Conservation (phyloP, 2,797 vertebrate species). For the Spinus olivaceus region DNA sequence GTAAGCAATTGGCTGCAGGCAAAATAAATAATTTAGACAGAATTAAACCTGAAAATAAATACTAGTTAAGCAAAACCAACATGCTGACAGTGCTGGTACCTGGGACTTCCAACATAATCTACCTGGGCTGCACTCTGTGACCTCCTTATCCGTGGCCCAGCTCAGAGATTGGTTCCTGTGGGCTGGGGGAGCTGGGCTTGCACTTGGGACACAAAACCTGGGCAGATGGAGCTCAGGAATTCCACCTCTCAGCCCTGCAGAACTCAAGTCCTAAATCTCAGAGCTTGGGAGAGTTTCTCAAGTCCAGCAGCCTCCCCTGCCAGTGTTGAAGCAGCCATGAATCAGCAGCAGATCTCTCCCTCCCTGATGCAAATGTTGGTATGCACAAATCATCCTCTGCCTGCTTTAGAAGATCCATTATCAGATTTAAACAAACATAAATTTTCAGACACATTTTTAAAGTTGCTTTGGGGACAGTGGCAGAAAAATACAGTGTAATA, state of each 20-base stretch:
- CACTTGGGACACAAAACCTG: neutral
- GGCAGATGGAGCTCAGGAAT: neutral
- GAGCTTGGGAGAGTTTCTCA: neutral
- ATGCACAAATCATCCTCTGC: neutral
- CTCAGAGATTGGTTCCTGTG: neutral
- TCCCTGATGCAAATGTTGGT: neutral
- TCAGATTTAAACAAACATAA: neutral
- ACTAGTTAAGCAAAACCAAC: neutral
- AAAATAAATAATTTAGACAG: neutral
- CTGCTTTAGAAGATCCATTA: neutral
- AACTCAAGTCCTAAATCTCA: neutral
- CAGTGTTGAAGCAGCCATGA: neutral
- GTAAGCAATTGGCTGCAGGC: neutral
- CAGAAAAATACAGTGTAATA: neutral
- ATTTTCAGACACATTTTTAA: neutral
- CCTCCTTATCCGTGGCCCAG: neutral
- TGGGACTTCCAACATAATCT: neutral
- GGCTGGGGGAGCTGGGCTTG: neutral
- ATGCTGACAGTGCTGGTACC: neutral
- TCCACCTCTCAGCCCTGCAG: neutral
- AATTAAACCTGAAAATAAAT: neutral
- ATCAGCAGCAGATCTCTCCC: neutral
- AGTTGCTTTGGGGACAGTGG: neutral
- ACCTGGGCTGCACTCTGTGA: neutral
- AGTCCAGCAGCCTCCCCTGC: neutral